Percentiles rank a stretch among this genome's conserved stretches.
phyloP scores from a whole-genome alignment of 2,797 vertebrate genomes.

The Simalia tracyae region DNA sequence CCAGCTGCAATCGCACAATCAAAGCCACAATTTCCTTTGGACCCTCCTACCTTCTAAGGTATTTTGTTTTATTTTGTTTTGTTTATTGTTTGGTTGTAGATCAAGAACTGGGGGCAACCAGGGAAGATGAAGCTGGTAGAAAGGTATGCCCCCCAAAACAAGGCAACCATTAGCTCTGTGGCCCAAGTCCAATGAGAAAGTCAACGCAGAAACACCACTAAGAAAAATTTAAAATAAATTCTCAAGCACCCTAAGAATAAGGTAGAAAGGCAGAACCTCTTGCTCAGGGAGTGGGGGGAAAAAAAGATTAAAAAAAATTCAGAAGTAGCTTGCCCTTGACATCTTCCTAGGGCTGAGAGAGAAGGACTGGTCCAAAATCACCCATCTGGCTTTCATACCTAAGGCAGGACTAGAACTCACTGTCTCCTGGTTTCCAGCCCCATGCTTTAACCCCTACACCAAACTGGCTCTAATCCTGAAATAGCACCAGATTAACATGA shows the following conservation, averaged over 20 bases:
- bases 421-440: not conserved
- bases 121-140: not conserved
- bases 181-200: not conserved
- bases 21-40: too few species aligned
- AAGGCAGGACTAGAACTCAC: not conserved
- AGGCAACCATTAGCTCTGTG: too few species aligned
- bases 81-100: too few species aligned
- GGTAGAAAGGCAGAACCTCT: not conserved
- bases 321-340: not conserved
- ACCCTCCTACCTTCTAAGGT: too few species aligned
- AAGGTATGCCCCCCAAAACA: not conserved
- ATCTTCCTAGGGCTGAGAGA: not conserved
- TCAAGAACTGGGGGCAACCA: too few species aligned
- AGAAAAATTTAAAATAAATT: not conserved
- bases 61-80: too few species aligned
- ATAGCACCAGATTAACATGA: not conserved
- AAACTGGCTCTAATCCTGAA: not conserved
- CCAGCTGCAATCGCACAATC: too few species aligned
- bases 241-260: not conserved
- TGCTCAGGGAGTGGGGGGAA: too few species aligned
- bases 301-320: not conserved
- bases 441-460: not conserved
- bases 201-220: not conserved
- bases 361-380: not conserved
- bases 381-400: not conserved